Conservation (phyloP, 1,140 invertebrate species). For the Eriosoma lanigerum region DNA sequence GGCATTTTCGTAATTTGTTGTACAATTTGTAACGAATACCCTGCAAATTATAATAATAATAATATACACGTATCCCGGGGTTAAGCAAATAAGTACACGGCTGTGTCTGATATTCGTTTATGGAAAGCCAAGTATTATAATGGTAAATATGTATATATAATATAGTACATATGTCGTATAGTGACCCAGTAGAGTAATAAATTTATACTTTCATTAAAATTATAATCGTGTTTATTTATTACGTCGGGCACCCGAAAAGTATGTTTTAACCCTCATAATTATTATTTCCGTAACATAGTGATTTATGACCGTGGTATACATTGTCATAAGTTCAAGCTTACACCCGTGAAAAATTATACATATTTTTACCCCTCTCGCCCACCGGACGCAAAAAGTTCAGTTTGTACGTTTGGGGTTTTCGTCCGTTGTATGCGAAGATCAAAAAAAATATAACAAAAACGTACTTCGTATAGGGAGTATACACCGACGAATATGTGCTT, state of each 20-base stretch:
- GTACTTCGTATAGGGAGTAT: background rate
- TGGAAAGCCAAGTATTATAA: background rate
- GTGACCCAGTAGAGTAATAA: constrained; percentile 40
- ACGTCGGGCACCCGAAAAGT: constrained; percentile 25
- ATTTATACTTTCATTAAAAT: constrained; percentile 51
- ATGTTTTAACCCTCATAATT: constrained; percentile 50
- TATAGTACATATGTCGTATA: background rate
- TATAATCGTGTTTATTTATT: constrained; percentile 49
- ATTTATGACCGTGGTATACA: constrained; percentile 3
- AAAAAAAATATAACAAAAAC: background rate
- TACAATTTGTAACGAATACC: too few species aligned
- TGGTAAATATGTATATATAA: background rate
- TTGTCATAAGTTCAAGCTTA: constrained; percentile 21
- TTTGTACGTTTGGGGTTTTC: background rate
- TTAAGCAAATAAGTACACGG: background rate
- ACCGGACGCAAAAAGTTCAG: background rate
- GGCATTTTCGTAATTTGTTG: too few species aligned
- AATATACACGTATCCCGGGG: background rate
- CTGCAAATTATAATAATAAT: too few species aligned
- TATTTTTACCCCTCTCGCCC: background rate
- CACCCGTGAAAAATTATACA: constrained; percentile 14
- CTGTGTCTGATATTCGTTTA: constrained; percentile 30
- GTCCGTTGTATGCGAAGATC: background rate
- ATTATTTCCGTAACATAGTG: constrained; percentile 35
- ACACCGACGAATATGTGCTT: background rate